Evolutionary conservation across 2,888 invertebrate species (phyloP).

Genomic region (Drosophila mercatorum): DNA sequence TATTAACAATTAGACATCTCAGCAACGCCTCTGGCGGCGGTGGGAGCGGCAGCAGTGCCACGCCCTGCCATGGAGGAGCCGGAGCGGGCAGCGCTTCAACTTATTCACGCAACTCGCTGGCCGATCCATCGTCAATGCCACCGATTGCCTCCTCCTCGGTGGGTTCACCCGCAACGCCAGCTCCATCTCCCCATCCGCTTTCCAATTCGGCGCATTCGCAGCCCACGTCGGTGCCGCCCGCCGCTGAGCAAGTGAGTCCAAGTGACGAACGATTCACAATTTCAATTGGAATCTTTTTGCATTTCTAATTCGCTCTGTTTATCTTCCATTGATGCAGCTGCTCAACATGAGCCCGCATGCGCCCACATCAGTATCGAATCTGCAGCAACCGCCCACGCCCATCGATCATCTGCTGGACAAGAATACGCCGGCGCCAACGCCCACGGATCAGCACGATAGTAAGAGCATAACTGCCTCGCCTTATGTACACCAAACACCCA

Average conservation of each 20-base stretch:
- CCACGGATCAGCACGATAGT: slow-evolving; percentile 84
- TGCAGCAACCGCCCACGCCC: slow-evolving; percentile 85
- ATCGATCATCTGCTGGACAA: slow-evolving; percentile 84
- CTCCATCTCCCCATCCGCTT: slow-evolving; percentile 89
- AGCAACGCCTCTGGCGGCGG: slow-evolving; percentile 85
- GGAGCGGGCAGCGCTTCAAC: slow-evolving; percentile 86
- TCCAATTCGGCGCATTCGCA: slow-evolving; percentile 88
- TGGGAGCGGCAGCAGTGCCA: slow-evolving; percentile 84
- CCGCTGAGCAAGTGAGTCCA: slow-evolving; percentile 85
- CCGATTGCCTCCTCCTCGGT: slow-evolving; percentile 85
- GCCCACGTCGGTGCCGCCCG: slow-evolving; percentile 89
- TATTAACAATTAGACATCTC: slow-evolving; percentile 56
- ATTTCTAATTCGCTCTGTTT: slow-evolving; percentile 1
- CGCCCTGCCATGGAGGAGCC: slow-evolving; percentile 82
- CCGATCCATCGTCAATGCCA: slow-evolving; percentile 79
- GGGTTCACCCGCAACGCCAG: slow-evolving; percentile 88
- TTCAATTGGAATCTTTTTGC: neutral
- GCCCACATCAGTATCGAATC: slow-evolving; percentile 85
- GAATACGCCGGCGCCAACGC: slow-evolving; percentile 85
- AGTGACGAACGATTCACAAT: slow-evolving; percentile 31
- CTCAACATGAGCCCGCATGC: slow-evolving; percentile 87
- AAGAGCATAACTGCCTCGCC: slow-evolving; percentile 85
- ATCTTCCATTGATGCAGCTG: slow-evolving; percentile 60
- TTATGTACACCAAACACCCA: slow-evolving; percentile 83
- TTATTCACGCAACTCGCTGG: slow-evolving; percentile 87